Evolutionary conservation across 2,888 invertebrate genomes (phyloP).

Genomic region (Xestia sexstrigata): DNA sequence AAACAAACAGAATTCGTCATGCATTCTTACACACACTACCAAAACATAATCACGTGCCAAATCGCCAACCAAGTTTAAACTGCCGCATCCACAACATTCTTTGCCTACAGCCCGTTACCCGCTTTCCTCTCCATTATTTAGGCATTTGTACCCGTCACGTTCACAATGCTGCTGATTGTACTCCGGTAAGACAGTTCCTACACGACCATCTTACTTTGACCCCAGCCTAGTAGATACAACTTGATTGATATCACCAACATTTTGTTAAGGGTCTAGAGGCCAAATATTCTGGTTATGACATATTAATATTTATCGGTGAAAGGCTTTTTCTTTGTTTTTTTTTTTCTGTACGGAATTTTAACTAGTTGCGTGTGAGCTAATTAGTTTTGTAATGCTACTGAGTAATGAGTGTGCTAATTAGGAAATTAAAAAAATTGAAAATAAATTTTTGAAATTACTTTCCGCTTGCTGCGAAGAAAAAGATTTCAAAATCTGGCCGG

Average conservation of each 20-base stretch:
- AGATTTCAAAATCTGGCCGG: neutral
- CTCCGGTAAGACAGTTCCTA: slow-evolving; percentile 70
- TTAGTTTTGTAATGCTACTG: slow-evolving; percentile 51
- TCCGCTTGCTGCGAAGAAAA: neutral
- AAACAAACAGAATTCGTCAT: neutral
- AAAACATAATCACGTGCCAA: neutral
- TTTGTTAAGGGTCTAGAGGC: slow-evolving; percentile 45
- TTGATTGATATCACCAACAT: slow-evolving; percentile 33
- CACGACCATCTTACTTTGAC: slow-evolving; percentile 69
- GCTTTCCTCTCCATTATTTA: slow-evolving; percentile 78
- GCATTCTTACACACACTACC: neutral
- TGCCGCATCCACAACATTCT: slow-evolving; percentile 68
- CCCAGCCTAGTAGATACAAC: slow-evolving; percentile 57
- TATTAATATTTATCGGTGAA: slow-evolving; percentile 85
- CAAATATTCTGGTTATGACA: slow-evolving; percentile 48
- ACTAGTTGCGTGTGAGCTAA: slow-evolving; percentile 51
- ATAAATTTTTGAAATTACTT: slow-evolving; percentile 7
- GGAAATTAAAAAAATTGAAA: neutral
- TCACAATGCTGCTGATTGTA: slow-evolving; percentile 84
- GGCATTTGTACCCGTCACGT: slow-evolving; percentile 81
- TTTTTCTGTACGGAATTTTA: slow-evolving; percentile 56
- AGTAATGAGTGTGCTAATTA: slow-evolving; percentile 19
- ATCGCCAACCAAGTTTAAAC: neutral
- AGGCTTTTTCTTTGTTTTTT: slow-evolving; percentile 70
- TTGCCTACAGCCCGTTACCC: slow-evolving; percentile 56